phyloP scores from a whole-genome alignment of 2,113 vertebrate species.

The Atlantisia rogersi region DNA sequence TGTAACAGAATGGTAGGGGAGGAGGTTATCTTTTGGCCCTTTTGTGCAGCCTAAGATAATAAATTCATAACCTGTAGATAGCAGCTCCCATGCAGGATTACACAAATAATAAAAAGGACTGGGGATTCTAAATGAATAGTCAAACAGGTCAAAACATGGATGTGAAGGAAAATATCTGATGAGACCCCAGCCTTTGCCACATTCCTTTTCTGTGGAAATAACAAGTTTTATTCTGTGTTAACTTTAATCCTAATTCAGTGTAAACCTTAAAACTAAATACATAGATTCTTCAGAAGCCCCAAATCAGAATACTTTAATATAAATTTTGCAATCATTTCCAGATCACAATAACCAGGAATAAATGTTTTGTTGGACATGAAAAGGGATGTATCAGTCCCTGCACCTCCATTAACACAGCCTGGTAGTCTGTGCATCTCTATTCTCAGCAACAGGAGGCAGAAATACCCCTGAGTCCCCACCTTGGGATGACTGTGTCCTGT shows the following conservation, averaged over 20 bases:
- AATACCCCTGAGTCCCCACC: background rate
- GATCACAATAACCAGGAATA: background rate
- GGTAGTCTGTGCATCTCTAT: background rate
- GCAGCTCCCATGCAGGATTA: background rate
- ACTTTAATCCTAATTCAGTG: background rate
- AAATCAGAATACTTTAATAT: background rate
- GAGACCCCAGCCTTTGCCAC: background rate
- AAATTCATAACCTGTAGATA: conserved; percentile 52
- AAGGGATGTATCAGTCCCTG: background rate
- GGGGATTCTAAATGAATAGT: conserved; percentile 21
- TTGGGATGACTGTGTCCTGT: background rate
- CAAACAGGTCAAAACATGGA: background rate
- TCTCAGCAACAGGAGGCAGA: background rate
- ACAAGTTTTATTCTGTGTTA: background rate
- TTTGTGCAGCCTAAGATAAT: conserved; percentile 47
- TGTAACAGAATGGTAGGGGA: conserved; percentile 12
- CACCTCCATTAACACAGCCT: background rate
- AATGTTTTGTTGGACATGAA: background rate
- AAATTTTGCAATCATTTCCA: background rate
- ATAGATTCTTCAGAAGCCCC: background rate
- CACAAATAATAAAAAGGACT: conserved; percentile 22
- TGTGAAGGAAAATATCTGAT: background rate
- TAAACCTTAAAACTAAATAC: background rate
- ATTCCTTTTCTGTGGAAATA: background rate
- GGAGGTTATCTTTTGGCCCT: conserved; percentile 34